These are phyloP conservation scores for Panagrolaimus sp. DNA, from an alignment of 1,140 invertebrate species.

Conservation along the genomic window DNA sequence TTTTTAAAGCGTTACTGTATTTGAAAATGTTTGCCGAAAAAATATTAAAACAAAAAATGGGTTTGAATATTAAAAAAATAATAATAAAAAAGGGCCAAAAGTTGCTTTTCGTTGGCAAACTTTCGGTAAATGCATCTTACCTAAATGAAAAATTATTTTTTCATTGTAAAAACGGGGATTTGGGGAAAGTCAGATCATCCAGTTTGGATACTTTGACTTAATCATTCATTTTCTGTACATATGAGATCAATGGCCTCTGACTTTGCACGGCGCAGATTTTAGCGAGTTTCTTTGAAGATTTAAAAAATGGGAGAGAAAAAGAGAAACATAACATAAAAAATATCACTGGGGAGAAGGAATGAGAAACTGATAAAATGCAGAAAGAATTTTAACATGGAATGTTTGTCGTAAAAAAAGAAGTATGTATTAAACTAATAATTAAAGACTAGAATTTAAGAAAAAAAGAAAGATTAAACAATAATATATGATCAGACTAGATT, in stretches of 20 bases:
- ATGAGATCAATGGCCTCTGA: conserved; percentile 17
- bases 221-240: background rate
- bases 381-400: background rate
- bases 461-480: background rate
- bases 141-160: no score
- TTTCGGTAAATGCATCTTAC: no score
- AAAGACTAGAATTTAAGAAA: background rate
- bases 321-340: background rate
- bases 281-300: conserved; percentile 5
- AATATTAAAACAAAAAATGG: no score
- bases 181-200: no score
- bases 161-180: no score
- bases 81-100: no score
- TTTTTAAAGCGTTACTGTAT: no score
- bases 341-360: background rate
- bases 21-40: no score
- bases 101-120: no score
- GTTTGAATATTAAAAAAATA: no score
- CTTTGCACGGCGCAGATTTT: conserved; percentile 13
- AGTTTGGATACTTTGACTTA: no score
- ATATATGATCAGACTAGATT: background rate
- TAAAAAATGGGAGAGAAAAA: background rate
- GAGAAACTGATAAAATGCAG: background rate
- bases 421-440: background rate
- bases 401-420: background rate